Evolutionary conservation across 1,140 invertebrate species (phyloP).

Genomic region (Latrodectus geometricus): DNA sequence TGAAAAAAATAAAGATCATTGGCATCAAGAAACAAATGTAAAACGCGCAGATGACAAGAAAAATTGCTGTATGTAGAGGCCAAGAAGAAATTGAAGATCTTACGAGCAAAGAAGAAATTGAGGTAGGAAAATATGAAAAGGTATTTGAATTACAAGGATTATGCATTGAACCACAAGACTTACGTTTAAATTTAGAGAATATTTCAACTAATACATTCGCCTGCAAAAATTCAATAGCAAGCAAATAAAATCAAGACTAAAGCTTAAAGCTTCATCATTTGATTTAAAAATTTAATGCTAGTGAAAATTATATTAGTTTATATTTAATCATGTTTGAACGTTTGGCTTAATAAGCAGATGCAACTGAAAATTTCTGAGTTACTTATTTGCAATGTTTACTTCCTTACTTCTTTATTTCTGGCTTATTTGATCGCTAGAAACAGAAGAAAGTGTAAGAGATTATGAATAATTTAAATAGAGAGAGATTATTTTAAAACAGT

Average conservation of each 20-base stretch:
- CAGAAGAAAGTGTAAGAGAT: background rate
- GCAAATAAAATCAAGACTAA: background rate
- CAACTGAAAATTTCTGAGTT: background rate
- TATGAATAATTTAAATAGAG: background rate
- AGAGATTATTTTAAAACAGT: constrained; percentile 7
- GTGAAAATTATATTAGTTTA: background rate
- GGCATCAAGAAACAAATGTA: no score
- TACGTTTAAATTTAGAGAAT: background rate
- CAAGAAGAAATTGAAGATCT: background rate
- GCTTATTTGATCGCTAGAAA: background rate
- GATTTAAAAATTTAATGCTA: background rate
- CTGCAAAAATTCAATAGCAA: no score
- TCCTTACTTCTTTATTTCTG: background rate
- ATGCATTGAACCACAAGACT: no score
- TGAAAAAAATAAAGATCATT: no score
- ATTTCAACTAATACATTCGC: background rate
- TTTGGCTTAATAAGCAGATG: background rate
- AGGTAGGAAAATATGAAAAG: background rate
- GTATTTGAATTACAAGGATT: background rate
- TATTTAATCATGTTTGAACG: constrained; percentile 7
- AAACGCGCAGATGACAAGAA: no score
- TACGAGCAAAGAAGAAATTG: background rate
- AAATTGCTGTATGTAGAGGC: background rate
- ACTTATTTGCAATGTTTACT: background rate
- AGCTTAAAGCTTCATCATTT: background rate